Evolutionary conservation across 2,888 invertebrate genomes (phyloP).

Genomic region (Campaea margaritaria): DNA sequence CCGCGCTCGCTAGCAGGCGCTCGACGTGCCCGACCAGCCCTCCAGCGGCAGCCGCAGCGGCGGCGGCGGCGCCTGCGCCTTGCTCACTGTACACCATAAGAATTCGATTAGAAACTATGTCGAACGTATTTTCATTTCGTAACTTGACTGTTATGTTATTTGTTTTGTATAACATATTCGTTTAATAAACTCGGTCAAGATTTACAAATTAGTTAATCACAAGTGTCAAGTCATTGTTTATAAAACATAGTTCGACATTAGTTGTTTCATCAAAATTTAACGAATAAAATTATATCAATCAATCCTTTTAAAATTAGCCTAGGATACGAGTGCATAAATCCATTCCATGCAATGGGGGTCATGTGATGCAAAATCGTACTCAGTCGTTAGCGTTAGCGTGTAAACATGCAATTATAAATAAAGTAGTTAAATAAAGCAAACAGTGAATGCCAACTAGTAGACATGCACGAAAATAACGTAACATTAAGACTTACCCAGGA

Average conservation of each 20-base stretch:
- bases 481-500: conserved; percentile 61
- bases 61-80: conserved; percentile 87
- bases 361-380: conserved; percentile 9
- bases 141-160: background rate
- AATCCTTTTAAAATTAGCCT: background rate
- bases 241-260: too few species aligned
- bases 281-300: background rate
- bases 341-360: conserved; percentile 11
- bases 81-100: conserved; percentile 66
- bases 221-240: background rate
- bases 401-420: conserved; percentile 29
- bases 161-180: too few species aligned
- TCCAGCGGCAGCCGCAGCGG: conserved; percentile 84
- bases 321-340: conserved; percentile 6
- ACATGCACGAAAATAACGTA: conserved; percentile 57
- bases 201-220: background rate
- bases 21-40: conserved; percentile 84
- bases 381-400: conserved; percentile 10
- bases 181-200: too few species aligned
- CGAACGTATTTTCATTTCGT: background rate
- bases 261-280: background rate
- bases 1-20: conserved; percentile 82
- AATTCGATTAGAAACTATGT: background rate
- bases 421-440: conserved; percentile 22
- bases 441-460: conserved; percentile 23